Evolutionary conservation across 2,888 invertebrate species (phyloP).

Genomic region (Drosophila prolongata): DNA sequence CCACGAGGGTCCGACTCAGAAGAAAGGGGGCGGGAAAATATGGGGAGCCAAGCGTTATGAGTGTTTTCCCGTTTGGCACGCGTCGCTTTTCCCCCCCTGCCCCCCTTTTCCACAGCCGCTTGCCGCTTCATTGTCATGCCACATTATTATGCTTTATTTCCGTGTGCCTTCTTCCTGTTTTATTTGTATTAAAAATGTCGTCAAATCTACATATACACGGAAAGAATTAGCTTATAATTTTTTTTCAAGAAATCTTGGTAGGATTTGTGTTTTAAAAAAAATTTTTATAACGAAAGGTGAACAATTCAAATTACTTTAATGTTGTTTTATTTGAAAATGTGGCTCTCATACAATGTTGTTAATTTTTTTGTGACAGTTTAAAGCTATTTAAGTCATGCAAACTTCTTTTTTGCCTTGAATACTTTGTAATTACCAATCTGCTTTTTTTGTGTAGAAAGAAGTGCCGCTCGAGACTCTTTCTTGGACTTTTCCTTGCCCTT

Average conservation of each 20-base stretch:
- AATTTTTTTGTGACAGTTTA: not conserved
- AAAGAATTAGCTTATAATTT: not conserved
- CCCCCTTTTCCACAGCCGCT: slow-evolving; percentile 26
- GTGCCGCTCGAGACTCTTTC: slow-evolving; percentile 48
- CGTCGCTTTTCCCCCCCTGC: slow-evolving; percentile 38
- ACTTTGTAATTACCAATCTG: not conserved
- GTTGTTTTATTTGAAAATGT: too few relatives aligned
- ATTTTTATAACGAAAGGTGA: too few relatives aligned
- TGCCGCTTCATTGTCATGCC: slow-evolving; percentile 59
- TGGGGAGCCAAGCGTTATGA: slow-evolving; percentile 65
- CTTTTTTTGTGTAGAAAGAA: slow-evolving; percentile 8
- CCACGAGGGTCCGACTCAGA: slow-evolving; percentile 39
- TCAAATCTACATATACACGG: slow-evolving; percentile 55
- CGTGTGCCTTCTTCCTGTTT: slow-evolving; percentile 45
- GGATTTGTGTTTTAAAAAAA: too few relatives aligned
- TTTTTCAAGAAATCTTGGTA: too few relatives aligned
- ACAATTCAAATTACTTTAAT: too few relatives aligned
- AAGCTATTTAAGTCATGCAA: not conserved
- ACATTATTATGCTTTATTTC: slow-evolving; percentile 77
- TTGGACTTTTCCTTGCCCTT: slow-evolving; percentile 47
- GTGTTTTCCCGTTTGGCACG: slow-evolving; percentile 74
- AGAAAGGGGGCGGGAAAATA: slow-evolving; percentile 14
- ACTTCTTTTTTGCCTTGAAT: not conserved
- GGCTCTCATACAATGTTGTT: too few relatives aligned
- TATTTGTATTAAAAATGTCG: slow-evolving; percentile 59